These are phyloP conservation scores for Malurus splendens DNA, from an alignment of 2,797 vertebrate genomes.

Conservation along the genomic window DNA sequence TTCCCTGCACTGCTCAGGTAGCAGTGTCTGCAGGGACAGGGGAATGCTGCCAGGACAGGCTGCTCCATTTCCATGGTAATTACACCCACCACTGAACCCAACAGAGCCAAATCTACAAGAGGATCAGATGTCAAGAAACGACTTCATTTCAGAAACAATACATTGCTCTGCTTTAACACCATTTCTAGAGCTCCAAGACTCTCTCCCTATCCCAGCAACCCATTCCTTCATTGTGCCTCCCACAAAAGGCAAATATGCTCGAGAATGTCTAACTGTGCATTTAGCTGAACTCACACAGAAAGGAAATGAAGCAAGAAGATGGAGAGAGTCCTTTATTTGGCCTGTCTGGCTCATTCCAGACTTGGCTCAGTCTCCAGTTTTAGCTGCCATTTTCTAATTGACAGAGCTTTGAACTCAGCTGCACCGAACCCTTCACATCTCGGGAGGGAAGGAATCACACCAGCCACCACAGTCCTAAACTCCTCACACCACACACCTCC, in stretches of 20 bases:
- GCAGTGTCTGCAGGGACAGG: neutral
- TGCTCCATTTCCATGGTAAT: neutral
- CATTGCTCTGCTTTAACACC: neutral
- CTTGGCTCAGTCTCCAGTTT: neutral
- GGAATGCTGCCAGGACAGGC: neutral
- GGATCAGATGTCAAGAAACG: neutral
- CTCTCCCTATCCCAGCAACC: neutral
- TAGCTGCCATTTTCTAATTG: neutral
- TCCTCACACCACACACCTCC: neutral
- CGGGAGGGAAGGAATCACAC: neutral
- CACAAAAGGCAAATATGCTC: neutral
- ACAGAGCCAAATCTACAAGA: neutral
- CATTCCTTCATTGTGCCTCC: neutral
- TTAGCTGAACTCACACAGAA: neutral
- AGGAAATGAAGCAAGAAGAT: neutral
- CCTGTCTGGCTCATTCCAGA: neutral
- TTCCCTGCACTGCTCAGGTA: neutral
- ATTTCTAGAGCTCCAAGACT: neutral
- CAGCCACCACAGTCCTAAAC: neutral
- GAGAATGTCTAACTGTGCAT: neutral
- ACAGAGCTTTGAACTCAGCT: neutral
- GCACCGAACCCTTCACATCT: neutral
- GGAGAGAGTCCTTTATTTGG: neutral
- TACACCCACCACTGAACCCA: neutral
- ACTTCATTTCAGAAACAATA: neutral